These are phyloP conservation scores for Lagenorhynchus albirostris DNA, from an alignment of 2,113 vertebrate genomes.

Conservation along the genomic window DNA sequence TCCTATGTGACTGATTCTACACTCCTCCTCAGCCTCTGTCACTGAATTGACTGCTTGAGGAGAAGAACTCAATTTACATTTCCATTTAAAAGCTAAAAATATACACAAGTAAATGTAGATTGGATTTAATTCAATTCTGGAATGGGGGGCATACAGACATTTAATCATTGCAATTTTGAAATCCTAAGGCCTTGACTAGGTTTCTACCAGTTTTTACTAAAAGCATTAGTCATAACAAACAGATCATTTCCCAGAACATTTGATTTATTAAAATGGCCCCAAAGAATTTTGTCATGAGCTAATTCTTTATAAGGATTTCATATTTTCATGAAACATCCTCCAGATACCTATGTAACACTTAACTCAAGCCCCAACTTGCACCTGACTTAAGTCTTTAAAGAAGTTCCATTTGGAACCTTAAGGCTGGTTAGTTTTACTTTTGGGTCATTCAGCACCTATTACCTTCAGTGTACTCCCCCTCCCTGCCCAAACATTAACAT, in stretches of 20 bases:
- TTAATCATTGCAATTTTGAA: conserved; percentile 61
- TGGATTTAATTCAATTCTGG: conserved; percentile 53
- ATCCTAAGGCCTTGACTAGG: conserved; percentile 4
- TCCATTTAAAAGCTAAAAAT: conserved; percentile 67
- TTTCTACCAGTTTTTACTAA: conserved; percentile 47
- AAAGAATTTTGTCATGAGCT: conserved; percentile 10
- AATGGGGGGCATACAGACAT: conserved; percentile 29
- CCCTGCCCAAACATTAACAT: not conserved
- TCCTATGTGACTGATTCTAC: conserved; percentile 30
- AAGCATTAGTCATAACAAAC: conserved; percentile 47
- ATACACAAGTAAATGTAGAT: conserved; percentile 42
- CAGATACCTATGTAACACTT: not conserved
- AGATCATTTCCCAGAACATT: conserved; percentile 39
- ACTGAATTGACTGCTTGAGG: conserved; percentile 46
- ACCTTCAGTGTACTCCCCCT: not conserved
- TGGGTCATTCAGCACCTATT: not conserved
- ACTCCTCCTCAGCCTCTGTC: not conserved
- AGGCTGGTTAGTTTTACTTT: not conserved
- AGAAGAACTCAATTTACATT: conserved; percentile 55
- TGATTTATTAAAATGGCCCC: conserved; percentile 35
- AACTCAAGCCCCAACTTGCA: not conserved
- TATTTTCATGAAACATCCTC: conserved; percentile 9
- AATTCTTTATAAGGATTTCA: conserved; percentile 35
- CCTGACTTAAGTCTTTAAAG: not conserved
- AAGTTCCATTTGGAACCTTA: not conserved